Conservation (phyloP, 2,888 invertebrate species). For the Ornithoptera alexandrae region DNA sequence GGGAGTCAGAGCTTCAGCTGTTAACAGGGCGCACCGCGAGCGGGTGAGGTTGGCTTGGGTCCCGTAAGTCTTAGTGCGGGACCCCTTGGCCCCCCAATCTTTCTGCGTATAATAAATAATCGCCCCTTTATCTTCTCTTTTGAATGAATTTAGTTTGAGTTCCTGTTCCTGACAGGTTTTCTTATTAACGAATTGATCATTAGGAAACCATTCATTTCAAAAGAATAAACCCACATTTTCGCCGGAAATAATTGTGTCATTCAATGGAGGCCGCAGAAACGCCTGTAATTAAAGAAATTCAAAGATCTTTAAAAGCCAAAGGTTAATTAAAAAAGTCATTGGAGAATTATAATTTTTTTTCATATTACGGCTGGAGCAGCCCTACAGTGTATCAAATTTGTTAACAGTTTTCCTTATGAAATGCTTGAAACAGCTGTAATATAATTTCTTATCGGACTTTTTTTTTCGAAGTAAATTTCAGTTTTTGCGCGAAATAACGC, state of each 20-base stretch:
- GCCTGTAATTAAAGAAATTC: conserved; percentile 12
- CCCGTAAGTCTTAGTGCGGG: no score
- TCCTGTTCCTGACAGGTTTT: conserved; percentile 7
- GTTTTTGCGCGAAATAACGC: background rate
- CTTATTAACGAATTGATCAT: conserved; percentile 4
- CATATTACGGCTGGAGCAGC: conserved; percentile 1
- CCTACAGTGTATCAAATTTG: background rate
- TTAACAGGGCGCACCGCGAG: no score
- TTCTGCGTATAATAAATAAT: no score
- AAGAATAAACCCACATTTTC: conserved; percentile 8
- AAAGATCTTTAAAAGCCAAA: conserved; percentile 12
- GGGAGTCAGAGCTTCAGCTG: no score
- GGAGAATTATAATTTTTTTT: conserved; percentile 6
- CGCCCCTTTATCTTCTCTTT: no score
- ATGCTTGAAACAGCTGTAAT: conserved; percentile 57
- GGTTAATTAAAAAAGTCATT: conserved; percentile 19
- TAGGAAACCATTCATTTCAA: conserved; percentile 1
- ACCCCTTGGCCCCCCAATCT: no score
- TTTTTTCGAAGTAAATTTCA: conserved; percentile 46
- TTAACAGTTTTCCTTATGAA: conserved; percentile 62
- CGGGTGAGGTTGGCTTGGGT: no score
- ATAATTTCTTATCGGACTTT: conserved; percentile 63
- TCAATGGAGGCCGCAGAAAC: conserved; percentile 5
- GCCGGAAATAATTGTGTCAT: conserved; percentile 5
- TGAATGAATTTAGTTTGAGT: background rate